phyloP scores from a whole-genome alignment of 2,113 vertebrate genomes.

The Tragelaphus strepsiceros region DNA sequence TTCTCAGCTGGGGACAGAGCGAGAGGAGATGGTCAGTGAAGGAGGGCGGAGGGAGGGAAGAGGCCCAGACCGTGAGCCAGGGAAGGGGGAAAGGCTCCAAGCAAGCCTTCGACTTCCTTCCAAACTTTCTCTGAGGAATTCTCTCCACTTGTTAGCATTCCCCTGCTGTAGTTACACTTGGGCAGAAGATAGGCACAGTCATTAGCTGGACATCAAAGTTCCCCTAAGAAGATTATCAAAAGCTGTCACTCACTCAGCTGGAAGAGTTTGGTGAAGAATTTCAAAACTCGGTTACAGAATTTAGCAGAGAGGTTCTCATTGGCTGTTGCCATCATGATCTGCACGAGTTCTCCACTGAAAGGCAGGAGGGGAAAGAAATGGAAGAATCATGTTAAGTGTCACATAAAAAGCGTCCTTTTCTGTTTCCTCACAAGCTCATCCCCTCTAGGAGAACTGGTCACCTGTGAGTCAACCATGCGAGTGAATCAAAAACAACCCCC shows the following conservation, averaged over 20 bases:
- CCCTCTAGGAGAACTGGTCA: not conserved
- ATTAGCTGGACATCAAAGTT: slow-evolving; percentile 52
- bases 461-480: not conserved
- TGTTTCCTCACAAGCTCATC: not conserved
- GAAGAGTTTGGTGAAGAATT: slow-evolving; percentile 99
- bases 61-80: not conserved
- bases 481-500: not conserved
- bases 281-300: slow-evolving; percentile 97
- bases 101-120: slow-evolving; percentile 38
- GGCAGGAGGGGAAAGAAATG: not conserved
- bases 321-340: slow-evolving; percentile 99
- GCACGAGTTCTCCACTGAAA: slow-evolving; percentile 93
- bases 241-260: slow-evolving; percentile 92
- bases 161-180: not conserved
- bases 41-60: not conserved
- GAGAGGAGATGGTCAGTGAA: not conserved
- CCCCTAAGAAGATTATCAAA: slow-evolving; percentile 50
- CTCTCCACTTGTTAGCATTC: slow-evolving; percentile 54
- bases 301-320: slow-evolving; percentile 97
- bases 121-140: slow-evolving; percentile 52
- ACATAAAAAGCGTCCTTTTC: slow-evolving; percentile 4
- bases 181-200: slow-evolving; percentile 19
- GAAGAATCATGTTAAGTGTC: slow-evolving; percentile 48
- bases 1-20: slow-evolving; percentile 89
- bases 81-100: not conserved